Evolutionary conservation across 2,797 vertebrate species (phyloP).

Genomic region (Peromyscus melanophrys): DNA sequence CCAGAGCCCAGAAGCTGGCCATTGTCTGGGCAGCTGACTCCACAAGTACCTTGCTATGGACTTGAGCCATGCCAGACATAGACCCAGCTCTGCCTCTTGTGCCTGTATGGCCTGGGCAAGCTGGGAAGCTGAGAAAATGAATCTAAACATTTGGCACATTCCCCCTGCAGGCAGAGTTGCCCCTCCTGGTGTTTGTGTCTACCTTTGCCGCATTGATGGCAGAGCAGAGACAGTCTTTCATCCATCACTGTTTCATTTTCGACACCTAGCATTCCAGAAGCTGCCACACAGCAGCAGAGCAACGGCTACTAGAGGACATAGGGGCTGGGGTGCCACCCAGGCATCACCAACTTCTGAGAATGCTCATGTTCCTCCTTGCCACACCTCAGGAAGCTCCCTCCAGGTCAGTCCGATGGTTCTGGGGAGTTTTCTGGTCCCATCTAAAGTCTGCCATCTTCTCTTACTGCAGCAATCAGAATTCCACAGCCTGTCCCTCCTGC

Average conservation of each 20-base stretch:
- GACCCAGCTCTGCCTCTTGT: not conserved
- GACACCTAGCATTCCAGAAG: not conserved
- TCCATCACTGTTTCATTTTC: not conserved
- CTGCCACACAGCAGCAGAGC: not conserved
- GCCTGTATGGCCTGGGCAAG: not conserved
- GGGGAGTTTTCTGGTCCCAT: not conserved
- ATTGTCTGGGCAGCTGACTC: not conserved
- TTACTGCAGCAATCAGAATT: not conserved
- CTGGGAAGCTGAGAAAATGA: not conserved
- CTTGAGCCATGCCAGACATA: accelerated
- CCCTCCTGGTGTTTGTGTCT: not conserved
- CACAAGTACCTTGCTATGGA: too few relatives aligned
- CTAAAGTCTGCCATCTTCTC: not conserved
- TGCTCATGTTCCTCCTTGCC: not conserved
- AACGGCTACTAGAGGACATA: not conserved
- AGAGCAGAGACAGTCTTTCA: not conserved
- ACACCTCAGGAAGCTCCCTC: not conserved
- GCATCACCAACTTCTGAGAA: not conserved
- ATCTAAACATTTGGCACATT: not conserved
- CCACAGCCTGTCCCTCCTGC: not conserved
- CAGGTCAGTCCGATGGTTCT: not conserved
- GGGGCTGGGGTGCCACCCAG: not conserved
- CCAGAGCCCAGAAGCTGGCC: not conserved
- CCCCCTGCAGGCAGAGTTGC: not conserved
- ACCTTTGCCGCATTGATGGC: not conserved